Evolutionary conservation across 2,888 invertebrate genomes (phyloP), one percentile per base, ranked within the genome.

Genomic region (Watsonalla binaria): DNA sequence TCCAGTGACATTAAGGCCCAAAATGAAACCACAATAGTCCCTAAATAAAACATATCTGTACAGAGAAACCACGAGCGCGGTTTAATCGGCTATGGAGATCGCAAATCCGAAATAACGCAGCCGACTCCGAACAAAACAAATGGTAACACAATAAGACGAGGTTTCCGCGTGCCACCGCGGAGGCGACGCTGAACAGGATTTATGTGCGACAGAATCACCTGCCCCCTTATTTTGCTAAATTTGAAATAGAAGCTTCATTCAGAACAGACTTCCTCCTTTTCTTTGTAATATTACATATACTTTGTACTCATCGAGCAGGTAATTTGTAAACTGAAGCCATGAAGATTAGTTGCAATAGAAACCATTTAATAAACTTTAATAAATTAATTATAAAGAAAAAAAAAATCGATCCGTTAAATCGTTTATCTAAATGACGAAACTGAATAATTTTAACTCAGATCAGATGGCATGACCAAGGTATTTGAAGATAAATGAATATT

Each of bases 81-180:
- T 56, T 47, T 52, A 63, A 57, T 65, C 59, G 67, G 72, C 71
- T 76, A 79, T 70, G 74, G 76, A 80, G 75, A 78, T 78, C 69
- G 77, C 78, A 73, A 82, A 78, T 79, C 83, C 73, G 77, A 86
- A 87, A 87, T 87, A 86, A 80, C 86, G 74, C 75, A 70, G 70
- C 72, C 72, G 72, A 63, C 60, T 64, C 66, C 70, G 78, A 84
- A 81, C 81, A 83, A 87, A 87, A 86, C 83, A 76, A 86, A 81
- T 75, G 76, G 62, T 65, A 66, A 72, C 72, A 86, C 84, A 87
- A 88, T 86, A 88, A 88, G 85, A 86, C 83, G 68, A 82, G 76
- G 84, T 87, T 42, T 86, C 87, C 86, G 86, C 87, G 84, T 86
- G 82, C 87, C 84, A 72, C 70, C 68, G 72, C 64, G 55, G 62